These are phyloP conservation scores for Nasonia vitripennis DNA, from an alignment of 1,140 invertebrate species.

Conservation along the genomic window DNA sequence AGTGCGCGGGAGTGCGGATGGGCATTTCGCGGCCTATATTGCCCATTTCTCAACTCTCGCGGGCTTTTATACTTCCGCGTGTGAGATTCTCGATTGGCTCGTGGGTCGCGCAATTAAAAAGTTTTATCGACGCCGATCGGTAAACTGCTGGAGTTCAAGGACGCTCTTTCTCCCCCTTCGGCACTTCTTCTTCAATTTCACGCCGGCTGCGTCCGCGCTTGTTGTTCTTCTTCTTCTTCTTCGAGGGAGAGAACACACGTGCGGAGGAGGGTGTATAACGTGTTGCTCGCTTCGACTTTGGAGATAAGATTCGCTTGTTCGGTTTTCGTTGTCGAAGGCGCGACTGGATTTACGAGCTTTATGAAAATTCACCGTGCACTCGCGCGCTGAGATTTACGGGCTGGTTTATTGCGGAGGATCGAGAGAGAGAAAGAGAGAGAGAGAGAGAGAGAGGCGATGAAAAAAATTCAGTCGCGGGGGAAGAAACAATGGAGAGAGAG, in stretches of 20 bases:
- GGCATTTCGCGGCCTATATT: not conserved
- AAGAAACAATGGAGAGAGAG: not conserved
- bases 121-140: not conserved
- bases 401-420: slow-evolving; percentile 20
- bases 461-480: not conserved
- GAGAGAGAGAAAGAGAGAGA: too few species aligned
- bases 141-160: not conserved
- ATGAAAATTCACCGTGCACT: slow-evolving; percentile 16
- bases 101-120: slow-evolving; percentile 10
- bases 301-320: slow-evolving; percentile 12
- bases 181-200: slow-evolving; percentile 21
- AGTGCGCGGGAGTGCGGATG: not conserved
- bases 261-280: not conserved
- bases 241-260: not conserved
- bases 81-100: too few species aligned
- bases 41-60: too few species aligned
- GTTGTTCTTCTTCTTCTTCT: not conserved
- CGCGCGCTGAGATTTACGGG: slow-evolving; percentile 21
- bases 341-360: slow-evolving; percentile 16
- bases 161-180: not conserved
- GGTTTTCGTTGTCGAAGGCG: not conserved
- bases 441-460: not conserved
- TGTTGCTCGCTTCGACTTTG: not conserved
- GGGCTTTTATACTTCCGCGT: too few species aligned
- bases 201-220: not conserved